Evolutionary conservation across 2,113 vertebrate species (phyloP).

Genomic region (Climacteris rufus): DNA sequence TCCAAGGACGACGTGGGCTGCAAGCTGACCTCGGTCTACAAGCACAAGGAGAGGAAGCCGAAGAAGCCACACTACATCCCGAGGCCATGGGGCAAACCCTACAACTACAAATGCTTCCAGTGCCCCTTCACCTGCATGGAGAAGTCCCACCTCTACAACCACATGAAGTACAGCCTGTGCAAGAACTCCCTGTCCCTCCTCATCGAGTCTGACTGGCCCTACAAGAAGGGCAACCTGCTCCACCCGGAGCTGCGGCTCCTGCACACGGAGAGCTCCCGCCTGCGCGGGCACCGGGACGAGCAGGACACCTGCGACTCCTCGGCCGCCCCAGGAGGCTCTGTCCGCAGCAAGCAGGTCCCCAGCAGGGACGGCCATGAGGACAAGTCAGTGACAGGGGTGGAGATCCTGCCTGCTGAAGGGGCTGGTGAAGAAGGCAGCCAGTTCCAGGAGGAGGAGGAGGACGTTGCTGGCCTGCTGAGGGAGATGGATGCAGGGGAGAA

Average conservation of each 20-base stretch:
- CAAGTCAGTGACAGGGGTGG: not conserved
- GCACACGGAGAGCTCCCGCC: constrained; percentile 60
- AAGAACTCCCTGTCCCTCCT: constrained; percentile 96
- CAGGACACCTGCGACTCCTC: constrained; percentile 31
- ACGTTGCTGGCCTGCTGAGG: constrained; percentile 28
- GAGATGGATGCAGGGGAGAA: constrained; percentile 49
- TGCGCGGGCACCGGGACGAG: constrained; percentile 30
- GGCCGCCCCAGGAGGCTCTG: rapidly evolving
- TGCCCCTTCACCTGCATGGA: constrained; percentile 99
- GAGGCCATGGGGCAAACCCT: constrained; percentile 94
- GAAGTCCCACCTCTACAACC: constrained; percentile 98
- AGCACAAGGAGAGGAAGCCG: constrained; percentile 92
- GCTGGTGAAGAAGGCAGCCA: constrained; percentile 49
- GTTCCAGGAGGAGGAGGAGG: constrained; percentile 68
- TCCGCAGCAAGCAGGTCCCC: not conserved
- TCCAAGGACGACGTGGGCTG: constrained; percentile 83
- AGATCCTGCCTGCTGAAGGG: constrained; percentile 25
- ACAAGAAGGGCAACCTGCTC: constrained; percentile 84
- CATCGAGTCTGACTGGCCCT: constrained; percentile 91
- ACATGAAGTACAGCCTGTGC: constrained; percentile 99
- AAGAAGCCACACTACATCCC: constrained; percentile 99
- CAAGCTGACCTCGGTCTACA: constrained; percentile 80
- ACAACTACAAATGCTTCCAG: constrained; percentile 99
- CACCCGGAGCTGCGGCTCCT: constrained; percentile 81
- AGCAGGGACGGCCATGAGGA: not conserved